These are phyloP conservation scores for Tretioscincus oriximinensis DNA, from an alignment of 2,113 vertebrate species.

Conservation along the genomic window DNA sequence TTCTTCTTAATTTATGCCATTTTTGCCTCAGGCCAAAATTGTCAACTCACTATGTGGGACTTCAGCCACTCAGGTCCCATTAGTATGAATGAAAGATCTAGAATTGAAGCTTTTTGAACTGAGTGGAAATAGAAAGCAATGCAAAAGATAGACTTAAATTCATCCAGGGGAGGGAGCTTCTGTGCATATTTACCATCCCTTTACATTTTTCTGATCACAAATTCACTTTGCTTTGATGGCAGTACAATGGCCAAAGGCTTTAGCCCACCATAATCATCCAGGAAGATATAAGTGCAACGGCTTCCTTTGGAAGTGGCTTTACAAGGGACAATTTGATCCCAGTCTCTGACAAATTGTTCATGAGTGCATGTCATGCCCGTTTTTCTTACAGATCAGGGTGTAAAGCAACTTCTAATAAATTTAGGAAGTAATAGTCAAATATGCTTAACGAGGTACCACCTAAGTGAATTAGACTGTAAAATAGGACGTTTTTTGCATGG, in stretches of 20 bases:
- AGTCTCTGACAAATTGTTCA: background rate
- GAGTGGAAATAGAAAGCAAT: conserved; percentile 15
- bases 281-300: background rate
- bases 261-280: background rate
- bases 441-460: no score
- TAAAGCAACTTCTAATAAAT: conserved; percentile 2
- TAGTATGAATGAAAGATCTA: conserved; percentile 23
- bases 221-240: conserved; percentile 45
- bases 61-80: conserved; percentile 10
- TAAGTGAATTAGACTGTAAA: no score
- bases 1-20: conserved; percentile 24
- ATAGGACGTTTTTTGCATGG: no score
- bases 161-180: conserved; percentile 30
- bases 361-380: background rate
- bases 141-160: conserved; percentile 17
- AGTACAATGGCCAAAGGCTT: conserved; percentile 27
- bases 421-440: background rate
- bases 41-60: background rate
- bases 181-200: conserved; percentile 17
- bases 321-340: background rate
- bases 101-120: conserved; percentile 23
- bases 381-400: conserved; percentile 3
- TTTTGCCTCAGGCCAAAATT: background rate
- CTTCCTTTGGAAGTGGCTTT: background rate
- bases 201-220: conserved; percentile 31